Evolutionary conservation across 2,888 invertebrate species (phyloP), one percentile per base, ranked within the genome.

Genomic region (Copidosoma aretas): DNA sequence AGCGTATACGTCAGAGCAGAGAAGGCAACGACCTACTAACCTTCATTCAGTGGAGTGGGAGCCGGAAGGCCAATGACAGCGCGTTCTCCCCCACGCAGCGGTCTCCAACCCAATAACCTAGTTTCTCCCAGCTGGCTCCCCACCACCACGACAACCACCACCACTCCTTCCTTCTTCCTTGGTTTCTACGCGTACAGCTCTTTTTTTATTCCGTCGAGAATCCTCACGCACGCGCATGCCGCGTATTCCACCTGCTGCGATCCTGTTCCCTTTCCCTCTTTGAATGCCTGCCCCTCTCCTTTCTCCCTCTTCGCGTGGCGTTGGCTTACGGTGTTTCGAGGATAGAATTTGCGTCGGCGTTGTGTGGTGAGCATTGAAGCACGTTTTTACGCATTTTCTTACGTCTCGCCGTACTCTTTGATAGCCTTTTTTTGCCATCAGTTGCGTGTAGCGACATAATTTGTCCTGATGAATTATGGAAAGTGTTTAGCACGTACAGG

Each of bases 21-120:
- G 75, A 73, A 80, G 79, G 75, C 75, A 80, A 74, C 76, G 81
- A 79, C 83, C 77, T 77, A 83, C 78, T 83, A 75, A 79, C 82
- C 82, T 78, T 80, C 76, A 81, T 82, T 71, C 58, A 25, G 14
- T 73, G 70, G 72, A 75, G 73, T 71, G 73, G 75, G 72, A 71
- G 65, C 60, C 58, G 60, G 57, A 49, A 59, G 62, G 58, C 77
- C 78, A 79, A 77, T 78, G 59, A 46, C 22, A 19, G 15, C 17
- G 5, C 12, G 53, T 19, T 17, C 21, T 32, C 15, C 64, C 68
- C 59, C 65, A 46, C 60, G 5, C 14, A 1, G 8, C 43, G 21
- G 24, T 17, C 14, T 14, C n/a, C 49, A 62, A 60, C 68, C 66
- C 46, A 66, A 52, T 68, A 57, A 60, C 64, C 66, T 25, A n/a